These are phyloP conservation scores for Drosophila antonietae DNA, from an alignment of 2,888 invertebrate species.

Conservation along the genomic window DNA sequence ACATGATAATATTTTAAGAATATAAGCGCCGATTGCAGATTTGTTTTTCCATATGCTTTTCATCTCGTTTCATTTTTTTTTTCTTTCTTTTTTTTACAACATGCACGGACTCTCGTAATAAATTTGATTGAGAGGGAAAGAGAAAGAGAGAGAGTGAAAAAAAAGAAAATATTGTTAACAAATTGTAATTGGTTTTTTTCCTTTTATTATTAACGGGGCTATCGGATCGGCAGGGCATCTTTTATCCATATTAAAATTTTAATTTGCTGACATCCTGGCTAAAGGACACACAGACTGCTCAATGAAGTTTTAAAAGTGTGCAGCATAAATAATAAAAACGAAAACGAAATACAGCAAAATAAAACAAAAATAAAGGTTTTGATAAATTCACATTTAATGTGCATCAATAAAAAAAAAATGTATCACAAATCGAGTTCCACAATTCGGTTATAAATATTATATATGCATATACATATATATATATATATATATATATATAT, in stretches of 20 bases:
- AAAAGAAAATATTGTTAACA: slow-evolving; percentile 65
- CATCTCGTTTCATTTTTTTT: slow-evolving; percentile 17
- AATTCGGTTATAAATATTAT: slow-evolving; percentile 10
- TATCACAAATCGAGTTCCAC: slow-evolving; percentile 2
- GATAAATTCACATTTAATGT: slow-evolving; percentile 13
- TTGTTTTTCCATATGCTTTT: slow-evolving; percentile 64
- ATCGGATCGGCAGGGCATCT: slow-evolving; percentile 22
- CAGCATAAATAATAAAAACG: not conserved
- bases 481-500: not conserved
- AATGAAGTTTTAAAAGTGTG: slow-evolving; percentile 18
- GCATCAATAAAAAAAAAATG: not conserved
- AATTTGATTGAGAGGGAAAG: slow-evolving; percentile 69
- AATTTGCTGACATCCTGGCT: slow-evolving; percentile 39
- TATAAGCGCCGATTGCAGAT: slow-evolving; percentile 75
- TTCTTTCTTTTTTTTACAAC: slow-evolving; percentile 6
- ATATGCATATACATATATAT: not conserved
- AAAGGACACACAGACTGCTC: slow-evolving; percentile 6
- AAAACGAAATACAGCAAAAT: not conserved
- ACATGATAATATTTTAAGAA: slow-evolving; percentile 69
- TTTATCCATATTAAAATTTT: slow-evolving; percentile 61
- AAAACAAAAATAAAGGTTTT: slow-evolving; percentile 6
- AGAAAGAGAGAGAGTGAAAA: not conserved
- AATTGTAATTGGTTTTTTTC: slow-evolving; percentile 67
- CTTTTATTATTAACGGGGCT: slow-evolving; percentile 15
- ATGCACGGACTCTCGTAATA: slow-evolving; percentile 58